phyloP scores from a whole-genome alignment of 2,888 invertebrate species.

The Dendrolimus houi region DNA sequence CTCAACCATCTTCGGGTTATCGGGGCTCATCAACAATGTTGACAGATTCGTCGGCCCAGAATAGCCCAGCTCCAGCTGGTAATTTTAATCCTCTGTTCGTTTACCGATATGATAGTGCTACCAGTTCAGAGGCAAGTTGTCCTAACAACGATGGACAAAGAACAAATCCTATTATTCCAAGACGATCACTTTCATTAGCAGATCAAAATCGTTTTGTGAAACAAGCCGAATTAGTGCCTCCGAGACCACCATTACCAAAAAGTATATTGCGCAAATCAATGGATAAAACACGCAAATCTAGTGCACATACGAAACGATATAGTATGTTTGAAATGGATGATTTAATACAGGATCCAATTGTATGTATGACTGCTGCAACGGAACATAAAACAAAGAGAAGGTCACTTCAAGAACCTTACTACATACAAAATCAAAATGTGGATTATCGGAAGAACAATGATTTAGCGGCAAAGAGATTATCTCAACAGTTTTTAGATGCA shows the following conservation, averaged over 20 bases:
- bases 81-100: slow-evolving; percentile 85
- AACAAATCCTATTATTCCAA: slow-evolving; percentile 77
- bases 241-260: slow-evolving; percentile 83
- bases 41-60: slow-evolving; percentile 84
- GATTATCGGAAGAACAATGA: slow-evolving; percentile 72
- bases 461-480: slow-evolving; percentile 67
- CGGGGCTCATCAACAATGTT: slow-evolving; percentile 90
- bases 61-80: slow-evolving; percentile 77
- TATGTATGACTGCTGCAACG: slow-evolving; percentile 59
- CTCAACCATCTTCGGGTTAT: slow-evolving; percentile 91
- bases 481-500: slow-evolving; percentile 70
- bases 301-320: slow-evolving; percentile 79
- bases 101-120: slow-evolving; percentile 87
- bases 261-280: slow-evolving; percentile 82
- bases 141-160: slow-evolving; percentile 71
- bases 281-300: slow-evolving; percentile 71
- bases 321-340: slow-evolving; percentile 88
- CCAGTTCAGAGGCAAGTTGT: slow-evolving; percentile 84
- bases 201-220: slow-evolving; percentile 63
- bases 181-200: slow-evolving; percentile 80
- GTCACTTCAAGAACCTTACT: slow-evolving; percentile 86
- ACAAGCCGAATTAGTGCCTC: slow-evolving; percentile 77
- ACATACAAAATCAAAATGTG: slow-evolving; percentile 70
- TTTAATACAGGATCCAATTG: slow-evolving; percentile 64
- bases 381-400: slow-evolving; percentile 79